A percentile compares a stretch with the other conserved stretches of the same genome.
These are phyloP conservation scores for Pseudoips prasinana DNA, from an alignment of 2,888 invertebrate genomes.

Conservation along the genomic window DNA sequence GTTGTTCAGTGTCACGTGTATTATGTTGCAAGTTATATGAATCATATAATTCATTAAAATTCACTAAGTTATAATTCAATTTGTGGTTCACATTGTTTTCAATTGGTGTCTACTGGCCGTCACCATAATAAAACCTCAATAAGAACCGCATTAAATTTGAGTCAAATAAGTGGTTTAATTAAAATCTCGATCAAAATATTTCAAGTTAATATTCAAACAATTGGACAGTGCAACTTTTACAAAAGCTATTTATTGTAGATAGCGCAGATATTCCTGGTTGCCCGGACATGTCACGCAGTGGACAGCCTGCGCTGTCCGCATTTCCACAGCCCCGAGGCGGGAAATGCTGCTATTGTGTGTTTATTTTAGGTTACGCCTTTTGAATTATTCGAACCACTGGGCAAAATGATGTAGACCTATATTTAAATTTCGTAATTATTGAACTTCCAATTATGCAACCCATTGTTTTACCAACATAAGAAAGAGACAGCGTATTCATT, in stretches of 20 bases:
- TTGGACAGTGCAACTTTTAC: conserved; percentile 32
- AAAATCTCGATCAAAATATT: conserved; percentile 22
- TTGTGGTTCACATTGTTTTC: no score
- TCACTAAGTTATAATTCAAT: no score
- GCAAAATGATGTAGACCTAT: conserved; percentile 20
- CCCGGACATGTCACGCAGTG: conserved; percentile 54
- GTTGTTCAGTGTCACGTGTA: no score
- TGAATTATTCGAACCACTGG: conserved; percentile 52
- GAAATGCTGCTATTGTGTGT: conserved; percentile 59
- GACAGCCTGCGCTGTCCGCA: conserved; percentile 53
- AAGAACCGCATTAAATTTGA: conserved; percentile 7
- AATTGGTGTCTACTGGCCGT: no score
- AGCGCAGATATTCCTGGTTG: conserved; percentile 47
- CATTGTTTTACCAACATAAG: no score
- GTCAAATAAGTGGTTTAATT: conserved; percentile 9
- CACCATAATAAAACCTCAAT: conserved; percentile 1
- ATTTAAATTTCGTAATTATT: no score
- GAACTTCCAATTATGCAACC: no score
- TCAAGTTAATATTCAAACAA: conserved; percentile 25
- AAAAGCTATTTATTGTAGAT: conserved; percentile 42
- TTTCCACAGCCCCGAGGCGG: conserved; percentile 51
- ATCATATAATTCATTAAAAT: no score
- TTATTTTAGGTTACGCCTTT: conserved; percentile 57
- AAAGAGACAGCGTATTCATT: no score
- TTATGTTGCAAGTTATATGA: no score